Conservation (phyloP, 2,113 vertebrate genomes). For the Stigmatopora nigra region DNA sequence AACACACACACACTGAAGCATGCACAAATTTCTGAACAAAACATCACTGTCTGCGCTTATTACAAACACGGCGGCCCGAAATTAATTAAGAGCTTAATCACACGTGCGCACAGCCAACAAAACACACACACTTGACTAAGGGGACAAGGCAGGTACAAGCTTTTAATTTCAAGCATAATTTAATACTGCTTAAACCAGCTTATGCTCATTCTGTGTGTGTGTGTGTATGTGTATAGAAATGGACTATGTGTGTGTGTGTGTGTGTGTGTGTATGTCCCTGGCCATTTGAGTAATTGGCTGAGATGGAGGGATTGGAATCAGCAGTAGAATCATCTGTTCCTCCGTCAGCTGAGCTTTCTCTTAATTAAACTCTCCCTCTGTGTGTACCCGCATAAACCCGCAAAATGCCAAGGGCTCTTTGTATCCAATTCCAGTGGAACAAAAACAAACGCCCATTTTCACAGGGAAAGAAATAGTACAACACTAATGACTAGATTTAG, state of each 20-base stretch:
- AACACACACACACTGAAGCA: not conserved
- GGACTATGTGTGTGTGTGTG: not conserved
- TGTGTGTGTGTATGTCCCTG: not conserved
- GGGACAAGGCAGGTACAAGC: constrained; percentile 3
- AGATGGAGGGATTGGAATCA: constrained; percentile 9
- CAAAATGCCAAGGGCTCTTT: not conserved
- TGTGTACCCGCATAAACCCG: not conserved
- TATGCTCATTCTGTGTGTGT: not conserved
- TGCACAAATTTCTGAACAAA: not conserved
- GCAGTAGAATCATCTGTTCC: constrained; percentile 7
- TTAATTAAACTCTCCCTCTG: constrained; percentile 9
- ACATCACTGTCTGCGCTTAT: not conserved
- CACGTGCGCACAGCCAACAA: not conserved
- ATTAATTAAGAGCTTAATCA: constrained; percentile 5
- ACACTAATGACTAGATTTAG: not conserved
- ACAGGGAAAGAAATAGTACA: not conserved
- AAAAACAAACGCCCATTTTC: not conserved
- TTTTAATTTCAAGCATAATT: constrained; percentile 8
- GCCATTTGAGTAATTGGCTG: constrained; percentile 12
- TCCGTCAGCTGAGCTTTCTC: constrained; percentile 11
- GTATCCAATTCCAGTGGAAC: not conserved
- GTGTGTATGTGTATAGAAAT: not conserved
- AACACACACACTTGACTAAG: not conserved
- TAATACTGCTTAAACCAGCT: constrained; percentile 5
- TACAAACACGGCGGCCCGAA: not conserved